phyloP scores from a whole-genome alignment of 2,888 invertebrate species.

The Anarsia innoxiella region DNA sequence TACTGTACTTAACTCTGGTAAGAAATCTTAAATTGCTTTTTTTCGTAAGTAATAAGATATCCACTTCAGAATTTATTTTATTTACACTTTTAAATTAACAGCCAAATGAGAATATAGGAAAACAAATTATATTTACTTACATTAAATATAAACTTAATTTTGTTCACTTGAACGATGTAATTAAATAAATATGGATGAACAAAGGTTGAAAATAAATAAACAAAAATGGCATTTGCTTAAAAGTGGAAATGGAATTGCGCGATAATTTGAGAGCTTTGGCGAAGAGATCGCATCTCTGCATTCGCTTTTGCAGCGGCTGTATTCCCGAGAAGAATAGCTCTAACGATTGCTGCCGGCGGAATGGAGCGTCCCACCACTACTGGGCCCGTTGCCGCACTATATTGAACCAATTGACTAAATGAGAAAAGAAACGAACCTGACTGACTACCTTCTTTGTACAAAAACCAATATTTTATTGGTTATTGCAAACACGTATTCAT shows the following conservation, averaged over 20 bases:
- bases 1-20: too few species aligned
- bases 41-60: too few species aligned
- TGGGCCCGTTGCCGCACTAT: slow-evolving; percentile 25
- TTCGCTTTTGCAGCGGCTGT: slow-evolving; percentile 20
- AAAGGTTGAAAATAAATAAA: background rate
- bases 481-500: slow-evolving; percentile 22
- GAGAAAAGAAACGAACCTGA: slow-evolving; percentile 24
- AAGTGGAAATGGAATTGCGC: slow-evolving; percentile 27
- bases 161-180: too few species aligned
- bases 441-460: slow-evolving; percentile 12
- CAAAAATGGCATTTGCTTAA: slow-evolving; percentile 12
- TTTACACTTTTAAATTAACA: too few species aligned
- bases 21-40: too few species aligned
- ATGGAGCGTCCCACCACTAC: slow-evolving; percentile 33
- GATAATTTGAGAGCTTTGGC: slow-evolving; percentile 38
- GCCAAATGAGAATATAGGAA: too few species aligned
- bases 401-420: slow-evolving; percentile 31
- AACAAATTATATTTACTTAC: too few species aligned
- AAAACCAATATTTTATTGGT: slow-evolving; percentile 12
- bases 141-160: too few species aligned
- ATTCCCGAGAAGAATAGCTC: slow-evolving; percentile 33
- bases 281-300: slow-evolving; percentile 25
- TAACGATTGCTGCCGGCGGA: slow-evolving; percentile 33
- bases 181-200: too few species aligned
- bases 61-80: too few species aligned